phyloP scores from a whole-genome alignment of 1,140 invertebrate genomes.

The Probaryconus sp. region DNA sequence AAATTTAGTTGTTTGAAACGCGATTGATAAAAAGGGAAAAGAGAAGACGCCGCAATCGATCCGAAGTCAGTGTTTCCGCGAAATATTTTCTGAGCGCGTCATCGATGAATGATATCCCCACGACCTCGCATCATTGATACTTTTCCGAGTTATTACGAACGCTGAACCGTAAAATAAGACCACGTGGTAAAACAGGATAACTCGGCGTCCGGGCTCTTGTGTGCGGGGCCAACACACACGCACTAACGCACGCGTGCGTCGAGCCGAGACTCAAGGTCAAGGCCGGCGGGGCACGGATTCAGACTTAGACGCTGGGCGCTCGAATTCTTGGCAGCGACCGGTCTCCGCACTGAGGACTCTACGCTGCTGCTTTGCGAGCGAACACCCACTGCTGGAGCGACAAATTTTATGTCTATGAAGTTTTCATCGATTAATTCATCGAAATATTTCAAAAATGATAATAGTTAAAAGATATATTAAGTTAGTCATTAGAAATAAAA shows the following conservation, averaged over 20 bases:
- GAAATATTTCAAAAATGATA: background rate
- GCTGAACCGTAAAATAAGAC: conserved; percentile 43
- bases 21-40: no score
- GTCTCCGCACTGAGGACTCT: conserved; percentile 26
- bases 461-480: no score
- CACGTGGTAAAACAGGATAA: conserved; percentile 47
- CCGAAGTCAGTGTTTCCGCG: background rate
- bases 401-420: conserved; percentile 7
- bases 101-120: conserved; percentile 35
- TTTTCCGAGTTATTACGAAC: conserved; percentile 32
- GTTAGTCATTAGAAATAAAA: no score
- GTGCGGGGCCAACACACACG: background rate
- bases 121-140: conserved; percentile 28
- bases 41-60: background rate
- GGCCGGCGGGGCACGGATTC: conserved; percentile 60
- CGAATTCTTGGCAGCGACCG: conserved; percentile 65
- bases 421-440: conserved; percentile 12
- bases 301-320: conserved; percentile 62
- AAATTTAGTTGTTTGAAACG: no score
- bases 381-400: conserved; percentile 38
- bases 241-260: conserved; percentile 23
- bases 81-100: conserved; percentile 13
- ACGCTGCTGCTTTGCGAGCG: conserved; percentile 8
- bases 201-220: background rate
- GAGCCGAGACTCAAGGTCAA: conserved; percentile 64